phyloP scores from a whole-genome alignment of 2,797 vertebrate genomes.

The Potorous gilbertii region DNA sequence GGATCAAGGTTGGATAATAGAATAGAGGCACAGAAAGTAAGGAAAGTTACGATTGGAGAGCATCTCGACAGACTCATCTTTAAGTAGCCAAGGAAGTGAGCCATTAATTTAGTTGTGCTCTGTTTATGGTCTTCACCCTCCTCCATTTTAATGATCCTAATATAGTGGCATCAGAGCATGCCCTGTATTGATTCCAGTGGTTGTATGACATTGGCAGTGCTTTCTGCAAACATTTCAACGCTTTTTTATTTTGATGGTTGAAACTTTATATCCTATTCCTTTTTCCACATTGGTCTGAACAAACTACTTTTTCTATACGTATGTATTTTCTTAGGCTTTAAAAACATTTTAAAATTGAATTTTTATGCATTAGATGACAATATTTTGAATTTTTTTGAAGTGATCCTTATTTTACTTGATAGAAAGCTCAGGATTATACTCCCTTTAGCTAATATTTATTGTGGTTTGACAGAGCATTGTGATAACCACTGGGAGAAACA shows the following conservation, averaged over 20 bases:
- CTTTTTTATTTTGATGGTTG: background rate
- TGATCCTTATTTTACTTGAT: conserved; percentile 1
- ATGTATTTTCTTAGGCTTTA: conserved; percentile 40
- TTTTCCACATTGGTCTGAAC: background rate
- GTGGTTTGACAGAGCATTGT: background rate
- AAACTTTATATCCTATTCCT: background rate
- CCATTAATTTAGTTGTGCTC: background rate
- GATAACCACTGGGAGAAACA: background rate
- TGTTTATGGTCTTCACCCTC: background rate
- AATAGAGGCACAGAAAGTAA: background rate
- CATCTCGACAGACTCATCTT: background rate
- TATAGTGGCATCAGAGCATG: background rate
- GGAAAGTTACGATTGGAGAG: background rate
- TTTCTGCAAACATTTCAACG: background rate
- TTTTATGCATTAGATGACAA: conserved; percentile 17
- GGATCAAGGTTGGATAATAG: background rate
- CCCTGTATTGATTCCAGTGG: background rate
- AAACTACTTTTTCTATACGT: background rate
- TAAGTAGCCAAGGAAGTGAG: background rate
- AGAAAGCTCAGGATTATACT: background rate
- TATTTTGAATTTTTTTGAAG: conserved; percentile 43
- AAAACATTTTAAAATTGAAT: conserved; percentile 36
- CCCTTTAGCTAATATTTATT: background rate
- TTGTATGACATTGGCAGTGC: background rate
- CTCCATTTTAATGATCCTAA: background rate